A percentile compares a stretch with the other conserved stretches of the same genome.
Evolutionary conservation across 2,888 invertebrate genomes (phyloP).

Genomic region (Drosophila colorata): DNA sequence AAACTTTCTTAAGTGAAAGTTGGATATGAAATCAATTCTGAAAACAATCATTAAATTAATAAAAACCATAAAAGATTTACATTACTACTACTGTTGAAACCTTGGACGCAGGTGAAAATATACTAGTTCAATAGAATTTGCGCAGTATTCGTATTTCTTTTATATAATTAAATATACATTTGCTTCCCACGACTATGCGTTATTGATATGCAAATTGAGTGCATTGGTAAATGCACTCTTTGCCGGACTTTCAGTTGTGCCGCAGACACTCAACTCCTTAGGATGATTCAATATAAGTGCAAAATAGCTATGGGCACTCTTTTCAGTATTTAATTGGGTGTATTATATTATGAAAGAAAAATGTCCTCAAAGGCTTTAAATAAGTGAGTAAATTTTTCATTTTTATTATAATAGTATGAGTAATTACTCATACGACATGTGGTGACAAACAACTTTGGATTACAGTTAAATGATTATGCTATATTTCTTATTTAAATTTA

Average conservation of each 20-base stretch:
- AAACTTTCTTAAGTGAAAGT: neutral
- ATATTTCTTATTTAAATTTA: too few species aligned
- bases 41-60: neutral
- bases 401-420: too few species aligned
- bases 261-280: neutral
- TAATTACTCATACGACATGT: conserved; percentile 8
- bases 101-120: neutral
- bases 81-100: neutral
- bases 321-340: neutral
- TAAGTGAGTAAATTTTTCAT: neutral
- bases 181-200: conserved; percentile 21
- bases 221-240: neutral
- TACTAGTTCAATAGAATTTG: neutral
- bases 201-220: conserved; percentile 18
- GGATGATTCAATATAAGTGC: neutral
- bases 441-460: neutral
- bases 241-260: neutral
- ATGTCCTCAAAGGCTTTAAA: neutral
- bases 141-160: neutral
- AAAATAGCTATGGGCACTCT: neutral
- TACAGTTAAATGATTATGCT: too few species aligned
- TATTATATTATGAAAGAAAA: neutral
- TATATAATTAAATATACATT: conserved; percentile 8
- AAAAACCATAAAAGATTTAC: too few species aligned
- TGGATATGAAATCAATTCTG: neutral